A percentile compares a stretch with the other conserved stretches of the same genome.
Evolutionary conservation across 64 coral and sea anemone genomes (phyloP).

Genomic region (Stichodactyla mertensii): DNA sequence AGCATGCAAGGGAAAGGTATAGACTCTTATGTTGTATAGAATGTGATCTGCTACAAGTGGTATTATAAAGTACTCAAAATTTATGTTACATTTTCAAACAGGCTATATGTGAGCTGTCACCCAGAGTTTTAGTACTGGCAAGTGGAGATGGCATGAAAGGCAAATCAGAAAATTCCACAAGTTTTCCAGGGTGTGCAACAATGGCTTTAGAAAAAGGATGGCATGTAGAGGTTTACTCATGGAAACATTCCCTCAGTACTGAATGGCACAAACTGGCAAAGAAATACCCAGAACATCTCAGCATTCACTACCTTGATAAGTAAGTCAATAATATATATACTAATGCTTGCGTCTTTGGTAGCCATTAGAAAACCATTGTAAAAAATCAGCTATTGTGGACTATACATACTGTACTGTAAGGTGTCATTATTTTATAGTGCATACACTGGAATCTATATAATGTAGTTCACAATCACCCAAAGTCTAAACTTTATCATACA

Average conservation of each 20-base stretch:
- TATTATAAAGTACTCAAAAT: not conserved
- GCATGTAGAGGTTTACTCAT: slow-evolving; percentile 86
- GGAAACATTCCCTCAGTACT: slow-evolving; percentile 82
- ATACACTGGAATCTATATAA: no score
- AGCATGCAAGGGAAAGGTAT: no score
- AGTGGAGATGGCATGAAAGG: slow-evolving; percentile 88
- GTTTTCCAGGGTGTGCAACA: slow-evolving; percentile 84
- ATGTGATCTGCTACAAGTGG: no score
- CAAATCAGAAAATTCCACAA: slow-evolving; percentile 92
- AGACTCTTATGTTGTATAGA: no score
- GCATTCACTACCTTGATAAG: slow-evolving; percentile 82
- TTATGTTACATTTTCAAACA: slow-evolving; percentile 10
- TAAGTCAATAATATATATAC: slow-evolving; percentile 23
- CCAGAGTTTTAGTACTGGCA: slow-evolving; percentile 76
- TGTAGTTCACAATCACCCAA: no score
- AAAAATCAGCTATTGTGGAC: no score
- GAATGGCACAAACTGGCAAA: slow-evolving; percentile 92
- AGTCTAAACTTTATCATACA: no score
- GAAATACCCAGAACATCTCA: slow-evolving; percentile 68
- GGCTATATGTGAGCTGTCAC: slow-evolving; percentile 83
- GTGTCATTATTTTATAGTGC: no score
- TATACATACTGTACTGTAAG: no score
- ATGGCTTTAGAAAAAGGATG: slow-evolving; percentile 82
- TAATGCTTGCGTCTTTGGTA: not conserved
- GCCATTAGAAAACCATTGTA: not conserved